A percentile compares a stretch with the other conserved stretches of the same genome.
phyloP scores from a whole-genome alignment of 1,140 invertebrate species.

The Bicyclus anynana region DNA sequence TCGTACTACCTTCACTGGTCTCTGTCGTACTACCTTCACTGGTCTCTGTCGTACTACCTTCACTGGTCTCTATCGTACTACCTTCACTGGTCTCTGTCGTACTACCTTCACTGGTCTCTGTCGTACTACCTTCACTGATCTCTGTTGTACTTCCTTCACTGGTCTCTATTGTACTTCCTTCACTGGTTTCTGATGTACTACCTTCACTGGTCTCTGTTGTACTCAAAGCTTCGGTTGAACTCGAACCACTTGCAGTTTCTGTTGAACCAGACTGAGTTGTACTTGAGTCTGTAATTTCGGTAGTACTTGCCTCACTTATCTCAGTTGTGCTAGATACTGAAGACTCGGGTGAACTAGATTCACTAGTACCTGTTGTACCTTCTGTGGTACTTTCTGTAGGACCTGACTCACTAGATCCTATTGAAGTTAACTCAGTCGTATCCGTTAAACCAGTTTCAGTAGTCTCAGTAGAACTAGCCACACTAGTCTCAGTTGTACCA shows the following conservation, averaged over 20 bases:
- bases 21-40: too few species aligned
- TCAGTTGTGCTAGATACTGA: too few species aligned
- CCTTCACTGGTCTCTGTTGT: slow-evolving; percentile 9
- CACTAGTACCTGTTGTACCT: not conserved
- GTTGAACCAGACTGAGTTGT: slow-evolving; percentile 1
- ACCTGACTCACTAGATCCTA: slow-evolving; percentile 8
- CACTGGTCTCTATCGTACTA: too few species aligned
- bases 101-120: too few species aligned
- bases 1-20: too few species aligned
- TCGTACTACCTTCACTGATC: too few species aligned
- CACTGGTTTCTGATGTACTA: too few species aligned
- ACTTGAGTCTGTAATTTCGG: slow-evolving; percentile 2
- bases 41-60: too few species aligned
- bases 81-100: too few species aligned
- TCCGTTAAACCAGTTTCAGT: not conserved
- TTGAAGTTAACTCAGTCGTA: slow-evolving; percentile 4
- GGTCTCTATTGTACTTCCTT: too few species aligned
- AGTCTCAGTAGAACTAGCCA: not conserved
- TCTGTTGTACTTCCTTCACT: not conserved
- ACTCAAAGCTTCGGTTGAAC: not conserved
- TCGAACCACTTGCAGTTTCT: slow-evolving; percentile 1
- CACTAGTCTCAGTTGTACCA: slow-evolving; percentile 15
- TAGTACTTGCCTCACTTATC: not conserved
- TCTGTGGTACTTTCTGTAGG: slow-evolving; percentile 16
- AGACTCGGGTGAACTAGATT: slow-evolving; percentile 7